Conservation (phyloP, 2,888 invertebrate genomes). For the Agrochola lychnidis region DNA sequence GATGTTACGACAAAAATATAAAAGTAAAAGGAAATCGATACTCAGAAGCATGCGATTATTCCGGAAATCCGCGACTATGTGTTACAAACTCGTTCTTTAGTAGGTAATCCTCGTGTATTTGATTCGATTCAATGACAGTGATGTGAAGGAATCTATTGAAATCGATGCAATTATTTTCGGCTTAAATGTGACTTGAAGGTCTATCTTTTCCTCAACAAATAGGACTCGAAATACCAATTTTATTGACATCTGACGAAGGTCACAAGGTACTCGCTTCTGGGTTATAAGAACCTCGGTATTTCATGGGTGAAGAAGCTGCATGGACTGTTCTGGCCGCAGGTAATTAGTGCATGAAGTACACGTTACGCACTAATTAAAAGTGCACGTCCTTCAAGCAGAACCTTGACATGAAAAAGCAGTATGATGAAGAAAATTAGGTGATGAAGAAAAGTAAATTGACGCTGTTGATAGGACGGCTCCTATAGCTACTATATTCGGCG, state of each 20-base stretch:
- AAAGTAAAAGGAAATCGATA: slow-evolving; percentile 56
- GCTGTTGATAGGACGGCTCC: background rate
- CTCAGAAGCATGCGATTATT: slow-evolving; percentile 47
- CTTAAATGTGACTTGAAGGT: slow-evolving; percentile 24
- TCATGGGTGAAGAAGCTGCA: slow-evolving; percentile 17
- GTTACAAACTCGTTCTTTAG: slow-evolving; percentile 40
- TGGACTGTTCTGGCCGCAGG: slow-evolving; percentile 2
- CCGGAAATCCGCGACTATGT: slow-evolving; percentile 55
- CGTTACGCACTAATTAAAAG: slow-evolving; percentile 50
- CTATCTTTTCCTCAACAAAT: slow-evolving; percentile 17
- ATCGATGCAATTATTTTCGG: slow-evolving; percentile 47
- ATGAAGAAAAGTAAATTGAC: background rate
- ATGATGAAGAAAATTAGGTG: background rate
- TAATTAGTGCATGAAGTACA: slow-evolving; percentile 47
- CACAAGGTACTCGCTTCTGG: background rate
- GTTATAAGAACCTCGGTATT: background rate
- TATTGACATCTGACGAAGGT: slow-evolving; percentile 27
- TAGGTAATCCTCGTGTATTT: slow-evolving; percentile 32
- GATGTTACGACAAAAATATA: slow-evolving; percentile 33
- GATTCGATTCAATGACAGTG: slow-evolving; percentile 40
- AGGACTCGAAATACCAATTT: slow-evolving; percentile 8
- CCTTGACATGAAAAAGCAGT: slow-evolving; percentile 25
- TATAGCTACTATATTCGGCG: background rate
- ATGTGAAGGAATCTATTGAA: slow-evolving; percentile 29
- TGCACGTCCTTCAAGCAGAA: slow-evolving; percentile 27